These are phyloP conservation scores for Acronicta alni DNA, from an alignment of 2,888 invertebrate genomes.

Conservation along the genomic window DNA sequence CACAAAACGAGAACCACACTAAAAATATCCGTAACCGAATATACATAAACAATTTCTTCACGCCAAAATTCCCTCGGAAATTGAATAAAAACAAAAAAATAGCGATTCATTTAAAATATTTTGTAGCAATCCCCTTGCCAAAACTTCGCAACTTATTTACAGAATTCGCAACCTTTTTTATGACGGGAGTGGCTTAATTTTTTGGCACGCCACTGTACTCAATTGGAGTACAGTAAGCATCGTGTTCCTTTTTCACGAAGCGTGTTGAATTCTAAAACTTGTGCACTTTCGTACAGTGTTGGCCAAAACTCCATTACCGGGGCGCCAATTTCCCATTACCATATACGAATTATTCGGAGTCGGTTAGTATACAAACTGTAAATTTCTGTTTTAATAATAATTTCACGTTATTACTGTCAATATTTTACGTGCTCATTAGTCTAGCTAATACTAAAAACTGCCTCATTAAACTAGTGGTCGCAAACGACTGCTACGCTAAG, in stretches of 20 bases:
- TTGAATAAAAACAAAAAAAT: constrained; percentile 17
- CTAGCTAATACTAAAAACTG: no score
- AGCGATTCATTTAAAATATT: constrained; percentile 10
- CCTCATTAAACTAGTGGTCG: no score
- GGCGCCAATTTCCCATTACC: neutral
- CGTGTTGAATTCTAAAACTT: constrained; percentile 23
- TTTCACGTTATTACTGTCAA: no score
- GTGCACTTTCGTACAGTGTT: constrained; percentile 12
- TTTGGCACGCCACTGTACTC: constrained; percentile 45
- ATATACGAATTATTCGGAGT: neutral
- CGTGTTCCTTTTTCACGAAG: constrained; percentile 27
- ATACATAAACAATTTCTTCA: neutral
- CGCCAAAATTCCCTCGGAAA: neutral
- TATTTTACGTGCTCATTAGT: no score
- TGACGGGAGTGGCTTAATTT: constrained; percentile 29
- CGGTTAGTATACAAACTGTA: neutral
- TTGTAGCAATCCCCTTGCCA: constrained; percentile 28
- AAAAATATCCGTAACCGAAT: neutral
- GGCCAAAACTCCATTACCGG: constrained; percentile 4
- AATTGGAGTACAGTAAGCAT: constrained; percentile 18
- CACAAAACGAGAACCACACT: neutral
- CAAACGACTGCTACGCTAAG: no score
- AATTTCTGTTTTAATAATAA: no score
- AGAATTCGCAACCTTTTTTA: constrained; percentile 24
- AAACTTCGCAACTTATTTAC: constrained; percentile 37